Evolutionary conservation across 2,113 vertebrate species (phyloP).

Genomic region (Fukomys damarensis): DNA sequence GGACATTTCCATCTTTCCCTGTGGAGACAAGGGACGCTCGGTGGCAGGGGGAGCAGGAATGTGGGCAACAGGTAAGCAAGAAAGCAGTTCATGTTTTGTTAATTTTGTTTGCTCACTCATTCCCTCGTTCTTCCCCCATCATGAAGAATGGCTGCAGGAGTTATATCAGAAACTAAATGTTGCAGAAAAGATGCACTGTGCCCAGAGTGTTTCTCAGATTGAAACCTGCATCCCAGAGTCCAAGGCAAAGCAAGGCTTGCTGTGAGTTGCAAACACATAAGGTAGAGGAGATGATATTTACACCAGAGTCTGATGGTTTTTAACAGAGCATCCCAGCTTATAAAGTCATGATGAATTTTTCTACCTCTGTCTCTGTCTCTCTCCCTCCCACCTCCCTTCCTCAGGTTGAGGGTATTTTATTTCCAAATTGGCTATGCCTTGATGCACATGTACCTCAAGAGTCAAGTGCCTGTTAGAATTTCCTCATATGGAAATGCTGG

Average conservation of each 20-base stretch:
- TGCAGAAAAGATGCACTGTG: not conserved
- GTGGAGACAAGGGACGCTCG: not conserved
- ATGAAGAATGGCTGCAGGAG: not conserved
- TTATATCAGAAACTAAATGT: not conserved
- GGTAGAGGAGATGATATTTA: not conserved
- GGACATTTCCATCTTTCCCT: not conserved
- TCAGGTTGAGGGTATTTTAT: not conserved
- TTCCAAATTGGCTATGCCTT: not conserved
- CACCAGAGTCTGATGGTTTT: not conserved
- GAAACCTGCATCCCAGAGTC: not conserved
- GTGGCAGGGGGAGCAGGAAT: no score
- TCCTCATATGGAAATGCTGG: not conserved
- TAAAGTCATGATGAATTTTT: not conserved
- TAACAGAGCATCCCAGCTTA: not conserved
- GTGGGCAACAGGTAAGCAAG: not conserved
- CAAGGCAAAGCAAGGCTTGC: not conserved
- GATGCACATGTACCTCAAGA: not conserved
- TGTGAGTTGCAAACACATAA: not conserved
- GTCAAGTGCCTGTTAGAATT: not conserved
- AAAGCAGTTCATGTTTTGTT: not conserved
- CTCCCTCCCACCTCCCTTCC: no score
- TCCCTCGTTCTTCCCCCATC: not conserved
- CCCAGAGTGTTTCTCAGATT: not conserved
- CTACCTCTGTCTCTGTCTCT: not conserved
- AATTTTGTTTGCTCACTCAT: not conserved